Evolutionary conservation across 2,113 vertebrate genomes (phyloP).

Genomic region (Camelus bactrianus): DNA sequence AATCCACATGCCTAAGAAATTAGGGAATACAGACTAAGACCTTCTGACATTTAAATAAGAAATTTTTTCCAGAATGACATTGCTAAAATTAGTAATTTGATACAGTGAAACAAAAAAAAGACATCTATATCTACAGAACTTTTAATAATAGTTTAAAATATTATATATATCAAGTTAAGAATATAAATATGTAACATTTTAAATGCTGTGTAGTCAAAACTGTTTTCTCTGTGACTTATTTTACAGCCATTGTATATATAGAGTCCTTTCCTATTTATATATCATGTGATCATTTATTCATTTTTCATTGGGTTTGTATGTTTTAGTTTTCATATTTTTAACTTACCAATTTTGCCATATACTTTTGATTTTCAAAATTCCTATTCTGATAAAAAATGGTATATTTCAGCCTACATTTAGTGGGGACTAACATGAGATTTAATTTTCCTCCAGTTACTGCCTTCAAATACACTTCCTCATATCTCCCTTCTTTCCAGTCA

Average conservation of each 20-base stretch:
- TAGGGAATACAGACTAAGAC: not conserved
- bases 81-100: not conserved
- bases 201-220: not conserved
- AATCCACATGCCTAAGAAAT: not conserved
- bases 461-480: not conserved
- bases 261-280: not conserved
- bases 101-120: not conserved
- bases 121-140: not conserved
- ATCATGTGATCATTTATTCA: not conserved
- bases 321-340: slow-evolving; percentile 12
- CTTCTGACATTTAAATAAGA: slow-evolving; percentile 30
- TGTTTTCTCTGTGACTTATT: not conserved
- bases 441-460: not conserved
- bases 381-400: not conserved
- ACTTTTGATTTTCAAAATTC: slow-evolving; percentile 3
- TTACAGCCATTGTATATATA: not conserved
- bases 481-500: not conserved
- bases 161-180: not conserved
- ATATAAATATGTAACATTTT: not conserved
- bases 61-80: not conserved
- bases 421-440: not conserved
- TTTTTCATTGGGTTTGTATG: not conserved
- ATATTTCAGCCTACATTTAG: not conserved
- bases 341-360: not conserved
- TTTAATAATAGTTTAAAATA: not conserved